Evolutionary conservation across 2,113 vertebrate genomes (phyloP), one percentile per base, ranked within the genome.

Genomic region (Ceyx melanurus): DNA sequence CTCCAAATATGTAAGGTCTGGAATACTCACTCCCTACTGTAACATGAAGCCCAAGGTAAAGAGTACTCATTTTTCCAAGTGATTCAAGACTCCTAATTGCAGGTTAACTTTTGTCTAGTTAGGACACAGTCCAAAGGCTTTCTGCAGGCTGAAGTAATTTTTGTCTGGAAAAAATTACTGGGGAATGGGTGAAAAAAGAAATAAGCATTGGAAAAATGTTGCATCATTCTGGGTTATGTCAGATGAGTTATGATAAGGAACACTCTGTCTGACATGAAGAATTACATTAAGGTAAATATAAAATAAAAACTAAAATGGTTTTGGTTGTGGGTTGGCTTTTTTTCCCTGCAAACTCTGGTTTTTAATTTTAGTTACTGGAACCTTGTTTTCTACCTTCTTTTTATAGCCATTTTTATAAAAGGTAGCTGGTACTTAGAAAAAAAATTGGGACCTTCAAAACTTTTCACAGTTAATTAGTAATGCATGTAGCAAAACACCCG

Each of bases 401-500:
- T 96, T 95, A 96, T 90, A 62, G 72, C 33, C 46, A 74, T 95
- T 95, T 89, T 94, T 89, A 94, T 95, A 96, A 96, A 96, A 96
- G 93, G 94, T 97, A 97, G 94, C 90, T 96, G 93, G 92, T 92
- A 86, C 95, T 95, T 80, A 87, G 88, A 96, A 96, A 95, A 91
- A 89, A 93, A 29, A 82, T 94, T 96, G 92, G 93, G 93, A 95
- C 83, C 10, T 72, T 97, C 88, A 93, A 95, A 97, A 97, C 92
- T 97, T 97, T 96, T 97, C 96, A 97, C 96, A 97, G 97, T 94
- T 97, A 96, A 96, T 97, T 97, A 97, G 96, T 96, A 97, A 96
- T 89, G 92, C 92, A 82, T 97, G 94, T 95, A 96, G 90, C 94
- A 95, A 97, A 97, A 96, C 95, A 96, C 95, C 94, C 94, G 31